Evolutionary conservation across 1,140 invertebrate species (phyloP).

Genomic region (Mactra quadrangularis): DNA sequence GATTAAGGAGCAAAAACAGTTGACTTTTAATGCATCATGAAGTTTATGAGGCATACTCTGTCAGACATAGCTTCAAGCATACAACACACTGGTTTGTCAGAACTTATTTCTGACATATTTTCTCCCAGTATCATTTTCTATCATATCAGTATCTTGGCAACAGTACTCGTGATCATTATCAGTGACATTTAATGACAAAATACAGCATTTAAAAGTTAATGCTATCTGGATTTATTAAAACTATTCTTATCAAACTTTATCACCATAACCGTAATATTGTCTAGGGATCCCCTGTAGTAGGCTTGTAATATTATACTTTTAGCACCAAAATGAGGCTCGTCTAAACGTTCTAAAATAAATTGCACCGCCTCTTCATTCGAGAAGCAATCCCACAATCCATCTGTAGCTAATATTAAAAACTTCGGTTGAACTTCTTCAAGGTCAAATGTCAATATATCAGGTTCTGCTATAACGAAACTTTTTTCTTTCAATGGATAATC

Average conservation of each 20-base stretch:
- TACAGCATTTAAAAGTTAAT: too few species aligned
- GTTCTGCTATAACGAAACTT: constrained; percentile 96
- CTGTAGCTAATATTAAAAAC: constrained; percentile 96
- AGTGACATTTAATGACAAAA: too few species aligned
- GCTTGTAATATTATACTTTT: constrained; percentile 95
- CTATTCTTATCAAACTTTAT: constrained; percentile 88
- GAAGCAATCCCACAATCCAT: constrained; percentile 98
- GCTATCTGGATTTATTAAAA: constrained; percentile 2
- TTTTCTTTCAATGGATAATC: constrained; percentile 98
- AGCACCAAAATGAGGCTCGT: constrained; percentile 94
- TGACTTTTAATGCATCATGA: too few species aligned
- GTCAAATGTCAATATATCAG: constrained; percentile 97
- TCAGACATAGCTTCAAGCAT: too few species aligned
- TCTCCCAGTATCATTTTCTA: too few species aligned
- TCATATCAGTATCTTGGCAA: too few species aligned
- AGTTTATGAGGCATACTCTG: too few species aligned
- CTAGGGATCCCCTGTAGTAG: constrained; percentile 95
- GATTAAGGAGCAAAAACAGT: too few species aligned
- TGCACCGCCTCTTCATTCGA: constrained; percentile 96
- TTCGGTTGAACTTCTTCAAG: constrained; percentile 88
- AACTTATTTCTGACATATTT: too few species aligned
- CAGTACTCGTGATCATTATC: too few species aligned
- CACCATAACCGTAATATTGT: constrained; percentile 97
- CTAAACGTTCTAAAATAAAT: constrained; percentile 86
- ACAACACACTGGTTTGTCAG: too few species aligned